Percentiles rank a stretch among this genome's conserved stretches.
phyloP scores from a whole-genome alignment of 1,140 invertebrate genomes.

The Aethina tumida region DNA sequence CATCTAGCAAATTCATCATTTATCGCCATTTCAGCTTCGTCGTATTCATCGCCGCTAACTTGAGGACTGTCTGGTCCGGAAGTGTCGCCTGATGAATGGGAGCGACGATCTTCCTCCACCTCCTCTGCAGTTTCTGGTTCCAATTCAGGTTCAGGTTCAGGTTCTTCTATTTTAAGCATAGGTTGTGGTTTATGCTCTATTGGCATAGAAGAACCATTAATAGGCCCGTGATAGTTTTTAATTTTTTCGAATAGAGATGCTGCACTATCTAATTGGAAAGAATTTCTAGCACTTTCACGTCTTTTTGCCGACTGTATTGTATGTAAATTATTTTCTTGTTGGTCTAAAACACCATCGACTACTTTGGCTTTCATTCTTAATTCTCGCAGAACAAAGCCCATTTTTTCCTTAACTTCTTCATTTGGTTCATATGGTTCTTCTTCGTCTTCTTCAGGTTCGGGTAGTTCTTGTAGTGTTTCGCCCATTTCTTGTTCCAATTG shows the following conservation, averaged over 20 bases:
- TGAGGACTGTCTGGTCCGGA: conserved; percentile 77
- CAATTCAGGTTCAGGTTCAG: conserved; percentile 28
- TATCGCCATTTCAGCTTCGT: conserved; percentile 39
- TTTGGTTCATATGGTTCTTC: conserved; percentile 48
- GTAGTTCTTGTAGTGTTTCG: conserved; percentile 47
- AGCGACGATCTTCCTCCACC: conserved; percentile 37
- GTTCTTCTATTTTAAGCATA: conserved; percentile 13
- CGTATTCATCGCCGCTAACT: conserved; percentile 59
- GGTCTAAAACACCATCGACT: conserved; percentile 29
- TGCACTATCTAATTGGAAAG: conserved; percentile 23
- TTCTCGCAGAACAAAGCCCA: conserved; percentile 66
- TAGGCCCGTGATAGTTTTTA: conserved; percentile 42
- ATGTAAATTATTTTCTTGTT: conserved; percentile 30
- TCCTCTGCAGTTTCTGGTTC: conserved; percentile 36
- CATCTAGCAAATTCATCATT: conserved; percentile 33
- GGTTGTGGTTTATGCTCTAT: conserved; percentile 21
- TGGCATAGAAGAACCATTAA: conserved; percentile 25
- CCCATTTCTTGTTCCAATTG: conserved; percentile 54
- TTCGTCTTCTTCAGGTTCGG: conserved; percentile 35
- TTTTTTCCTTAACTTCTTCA: conserved; percentile 63
- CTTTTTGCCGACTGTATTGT: conserved; percentile 36
- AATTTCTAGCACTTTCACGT: conserved; percentile 28
- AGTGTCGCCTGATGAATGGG: conserved; percentile 77
- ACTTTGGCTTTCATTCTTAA: conserved; percentile 55
- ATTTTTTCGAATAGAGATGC: conserved; percentile 38